phyloP scores from a whole-genome alignment of 2,888 invertebrate species.

The Cerastoderma edule region DNA sequence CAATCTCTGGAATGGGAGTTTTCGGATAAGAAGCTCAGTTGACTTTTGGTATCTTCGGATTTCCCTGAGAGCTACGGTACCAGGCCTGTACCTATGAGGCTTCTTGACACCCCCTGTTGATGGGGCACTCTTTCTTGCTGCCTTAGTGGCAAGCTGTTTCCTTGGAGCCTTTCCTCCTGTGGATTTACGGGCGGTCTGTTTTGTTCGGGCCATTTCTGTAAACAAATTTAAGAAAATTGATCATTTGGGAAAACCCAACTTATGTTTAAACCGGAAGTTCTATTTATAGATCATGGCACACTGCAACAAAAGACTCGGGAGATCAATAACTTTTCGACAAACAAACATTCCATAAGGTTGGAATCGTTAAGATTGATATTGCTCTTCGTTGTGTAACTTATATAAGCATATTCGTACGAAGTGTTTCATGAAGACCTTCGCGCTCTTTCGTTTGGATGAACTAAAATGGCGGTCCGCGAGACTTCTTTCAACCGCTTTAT shows the following conservation, averaged over 20 bases:
- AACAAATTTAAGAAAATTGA: background rate
- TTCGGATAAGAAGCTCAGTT: slow-evolving; percentile 83
- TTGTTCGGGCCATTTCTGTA: slow-evolving; percentile 82
- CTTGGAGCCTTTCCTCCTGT: slow-evolving; percentile 84
- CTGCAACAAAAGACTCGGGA: background rate
- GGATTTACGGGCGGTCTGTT: slow-evolving; percentile 84
- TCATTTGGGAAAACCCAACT: too few relatives aligned
- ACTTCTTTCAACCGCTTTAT: background rate
- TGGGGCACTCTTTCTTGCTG: slow-evolving; percentile 84
- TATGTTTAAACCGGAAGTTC: background rate
- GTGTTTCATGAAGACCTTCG: too few relatives aligned
- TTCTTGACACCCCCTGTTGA: slow-evolving; percentile 84
- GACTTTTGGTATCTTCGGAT: slow-evolving; percentile 84
- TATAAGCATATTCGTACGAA: too few relatives aligned
- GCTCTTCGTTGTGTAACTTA: too few relatives aligned
- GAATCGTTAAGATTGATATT: background rate
- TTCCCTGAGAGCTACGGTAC: slow-evolving; percentile 84
- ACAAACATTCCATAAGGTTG: background rate
- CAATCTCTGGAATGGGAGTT: slow-evolving; percentile 83
- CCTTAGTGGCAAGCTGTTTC: slow-evolving; percentile 84
- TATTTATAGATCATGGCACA: background rate
- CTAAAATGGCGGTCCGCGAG: background rate
- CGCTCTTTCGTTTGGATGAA: background rate
- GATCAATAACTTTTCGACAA: background rate
- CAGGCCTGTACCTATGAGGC: slow-evolving; percentile 84